Evolutionary conservation across 1,140 invertebrate species (phyloP), one percentile per base, ranked within the genome.

Genomic region (Nasonia vitripennis): DNA sequence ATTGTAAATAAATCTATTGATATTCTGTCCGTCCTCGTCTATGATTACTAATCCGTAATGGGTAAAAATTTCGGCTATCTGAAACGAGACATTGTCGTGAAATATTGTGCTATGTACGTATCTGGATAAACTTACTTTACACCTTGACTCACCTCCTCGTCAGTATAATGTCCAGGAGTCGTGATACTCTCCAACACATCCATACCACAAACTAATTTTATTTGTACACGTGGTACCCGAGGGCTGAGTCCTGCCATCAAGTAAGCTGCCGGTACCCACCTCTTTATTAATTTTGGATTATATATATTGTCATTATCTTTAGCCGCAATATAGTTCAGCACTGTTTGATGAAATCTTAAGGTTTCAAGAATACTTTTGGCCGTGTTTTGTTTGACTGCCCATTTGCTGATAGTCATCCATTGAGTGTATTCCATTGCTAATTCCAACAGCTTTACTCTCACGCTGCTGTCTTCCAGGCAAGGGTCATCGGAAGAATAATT

Each of bases 111-210:
- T 45, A 79, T 71, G 23, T 74, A 71, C 0, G 17, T 74, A 27
- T 34, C 2, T 74, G 48, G 7, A 41, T 45, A 2, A 45, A 9
- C 41, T 62, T 62, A 62, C 5, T 31, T 27, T 27, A 27, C 17
- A 71, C 14, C n/a, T 12, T 17, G 85, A 94, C 95, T 96, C 94
- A 99, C 98, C 95, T 99, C 98, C 89, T 98, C 96, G 86, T 97
- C 95, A 1, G 94, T 93, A 98, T 98, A 99, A 2, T 99, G 91
- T 5, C 96, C 96, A 10, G 98, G 98, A 4, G 95, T 95, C 68
- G 95, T 96, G 93, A 99, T 99, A 6, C 98, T 98, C 93, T 99
- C 98, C 31, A 99, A 90, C 5, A 99, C 93, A 94, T 99, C 98
- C 9, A 96, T 98, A 1, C 98, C 98, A 92, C 98, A 99, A 1